Evolutionary conservation across 2,797 vertebrate species (phyloP).

Genomic region (Eurystomus glaucurus): DNA sequence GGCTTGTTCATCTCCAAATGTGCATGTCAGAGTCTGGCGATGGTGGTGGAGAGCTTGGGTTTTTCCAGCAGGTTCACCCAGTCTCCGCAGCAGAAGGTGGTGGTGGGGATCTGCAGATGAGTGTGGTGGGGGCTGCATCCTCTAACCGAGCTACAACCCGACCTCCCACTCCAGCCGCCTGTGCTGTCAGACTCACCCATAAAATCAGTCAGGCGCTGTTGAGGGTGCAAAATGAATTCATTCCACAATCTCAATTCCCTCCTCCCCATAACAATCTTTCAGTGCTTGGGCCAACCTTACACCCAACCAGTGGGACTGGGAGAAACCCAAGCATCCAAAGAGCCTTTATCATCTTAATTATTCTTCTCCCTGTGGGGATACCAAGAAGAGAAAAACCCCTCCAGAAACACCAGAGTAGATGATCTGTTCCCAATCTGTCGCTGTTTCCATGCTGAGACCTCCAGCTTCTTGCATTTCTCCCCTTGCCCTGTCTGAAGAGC

Average conservation of each 20-base stretch:
- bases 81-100: background rate
- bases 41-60: background rate
- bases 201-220: too few species aligned
- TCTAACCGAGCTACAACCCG: accelerated
- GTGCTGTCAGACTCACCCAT: background rate
- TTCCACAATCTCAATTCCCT: background rate
- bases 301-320: background rate
- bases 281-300: background rate
- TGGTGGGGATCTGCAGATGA: background rate
- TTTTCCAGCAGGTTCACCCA: background rate
- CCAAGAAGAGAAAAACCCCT: background rate
- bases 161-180: background rate
- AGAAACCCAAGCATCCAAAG: accelerated
- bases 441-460: background rate
- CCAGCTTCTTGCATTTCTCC: background rate
- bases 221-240: background rate
- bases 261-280: background rate
- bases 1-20: constrained; percentile 58
- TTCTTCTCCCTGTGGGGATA: background rate
- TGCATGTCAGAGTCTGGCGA: constrained; percentile 20
- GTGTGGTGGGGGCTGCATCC: background rate
- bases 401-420: background rate
- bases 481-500: background rate
- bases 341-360: background rate
- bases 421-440: background rate